phyloP scores from a whole-genome alignment of 2,113 vertebrate genomes.

The Aramus guarauna region DNA sequence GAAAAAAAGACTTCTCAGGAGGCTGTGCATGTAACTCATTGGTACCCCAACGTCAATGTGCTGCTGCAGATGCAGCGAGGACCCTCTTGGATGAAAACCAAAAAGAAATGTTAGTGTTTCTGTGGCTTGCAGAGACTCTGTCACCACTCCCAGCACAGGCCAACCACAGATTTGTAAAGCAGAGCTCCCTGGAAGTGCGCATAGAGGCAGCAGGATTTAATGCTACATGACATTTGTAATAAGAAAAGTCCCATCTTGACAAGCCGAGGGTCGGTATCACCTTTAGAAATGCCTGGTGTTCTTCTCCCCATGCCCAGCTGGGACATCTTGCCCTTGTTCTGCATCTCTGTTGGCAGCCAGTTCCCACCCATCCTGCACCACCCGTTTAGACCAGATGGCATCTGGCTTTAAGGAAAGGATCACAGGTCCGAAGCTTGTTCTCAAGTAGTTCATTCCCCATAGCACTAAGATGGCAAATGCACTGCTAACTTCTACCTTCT shows the following conservation, averaged over 20 bases:
- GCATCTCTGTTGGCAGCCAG: background rate
- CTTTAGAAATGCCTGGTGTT: background rate
- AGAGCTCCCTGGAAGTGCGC: background rate
- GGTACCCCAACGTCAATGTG: fast-evolving
- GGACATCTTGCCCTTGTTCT: background rate
- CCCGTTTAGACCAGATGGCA: fast-evolving
- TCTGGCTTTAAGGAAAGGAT: background rate
- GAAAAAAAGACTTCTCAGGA: background rate
- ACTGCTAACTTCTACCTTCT: background rate
- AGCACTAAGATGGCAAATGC: no score
- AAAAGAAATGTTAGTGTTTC: background rate
- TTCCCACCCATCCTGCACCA: background rate
- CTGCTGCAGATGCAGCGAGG: background rate
- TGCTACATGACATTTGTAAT: fast-evolving
- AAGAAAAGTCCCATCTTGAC: background rate
- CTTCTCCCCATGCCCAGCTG: background rate
- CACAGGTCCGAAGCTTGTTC: background rate
- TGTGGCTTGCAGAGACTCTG: background rate
- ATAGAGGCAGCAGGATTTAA: background rate
- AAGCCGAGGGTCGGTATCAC: background rate
- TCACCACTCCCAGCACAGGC: background rate
- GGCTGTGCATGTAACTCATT: background rate
- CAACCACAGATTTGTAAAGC: background rate
- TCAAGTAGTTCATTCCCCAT: background rate
- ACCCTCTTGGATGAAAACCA: background rate